Conservation (phyloP, 2,888 invertebrate species). For the Alitta virens region DNA sequence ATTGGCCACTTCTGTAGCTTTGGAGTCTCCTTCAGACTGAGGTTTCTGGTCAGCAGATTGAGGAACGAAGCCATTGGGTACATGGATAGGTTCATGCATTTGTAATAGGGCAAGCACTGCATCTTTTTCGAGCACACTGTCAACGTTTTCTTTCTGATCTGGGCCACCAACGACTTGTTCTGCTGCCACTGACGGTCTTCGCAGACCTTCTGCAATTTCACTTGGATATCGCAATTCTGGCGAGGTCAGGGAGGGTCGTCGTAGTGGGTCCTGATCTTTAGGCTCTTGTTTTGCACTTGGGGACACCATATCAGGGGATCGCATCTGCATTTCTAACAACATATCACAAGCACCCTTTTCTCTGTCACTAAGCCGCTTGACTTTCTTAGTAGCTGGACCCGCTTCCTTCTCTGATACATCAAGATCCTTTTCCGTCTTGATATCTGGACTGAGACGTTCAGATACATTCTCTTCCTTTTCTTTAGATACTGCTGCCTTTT, state of each 20-base stretch:
- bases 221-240: no score
- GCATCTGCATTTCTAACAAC: background rate
- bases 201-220: no score
- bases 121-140: constrained; percentile 21
- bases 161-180: no score
- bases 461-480: background rate
- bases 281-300: background rate
- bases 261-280: background rate
- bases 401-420: constrained; percentile 2
- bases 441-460: no score
- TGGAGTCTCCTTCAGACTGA: background rate
- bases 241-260: background rate
- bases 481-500: no score
- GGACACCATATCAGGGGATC: background rate
- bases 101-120: constrained; percentile 22
- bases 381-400: constrained; percentile 4
- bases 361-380: constrained; percentile 1
- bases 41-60: background rate
- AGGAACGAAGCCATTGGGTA: background rate
- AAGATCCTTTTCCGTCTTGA: no score
- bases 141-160: background rate
- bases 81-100: constrained; percentile 18
- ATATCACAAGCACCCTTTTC: constrained; percentile 12
- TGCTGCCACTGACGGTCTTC: no score
- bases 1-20: constrained; percentile 1